A percentile compares a stretch with the other conserved stretches of the same genome.
These are phyloP conservation scores for Heliconius hortense DNA, from an alignment of 2,888 invertebrate species.

Conservation along the genomic window DNA sequence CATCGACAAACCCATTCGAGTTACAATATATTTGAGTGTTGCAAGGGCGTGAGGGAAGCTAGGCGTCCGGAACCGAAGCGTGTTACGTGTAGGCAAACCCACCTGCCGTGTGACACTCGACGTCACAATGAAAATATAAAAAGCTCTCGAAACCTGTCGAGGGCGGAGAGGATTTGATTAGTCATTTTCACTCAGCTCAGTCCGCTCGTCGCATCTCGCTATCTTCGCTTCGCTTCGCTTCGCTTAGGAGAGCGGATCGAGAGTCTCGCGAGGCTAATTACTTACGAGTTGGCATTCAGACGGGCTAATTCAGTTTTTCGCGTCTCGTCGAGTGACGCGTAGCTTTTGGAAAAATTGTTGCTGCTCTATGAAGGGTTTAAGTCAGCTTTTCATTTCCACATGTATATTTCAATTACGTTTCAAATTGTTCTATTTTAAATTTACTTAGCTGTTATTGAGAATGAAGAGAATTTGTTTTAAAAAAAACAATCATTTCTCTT, in stretches of 20 bases:
- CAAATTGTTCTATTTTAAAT: conserved; percentile 40
- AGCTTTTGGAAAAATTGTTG: conserved; percentile 52
- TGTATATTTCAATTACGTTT: conserved; percentile 42
- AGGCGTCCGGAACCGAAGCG: conserved; percentile 32
- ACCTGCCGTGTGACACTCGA: conserved; percentile 71
- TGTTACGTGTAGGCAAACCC: conserved; percentile 51
- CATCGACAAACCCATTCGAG: conserved; percentile 4
- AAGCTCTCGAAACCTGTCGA: conserved; percentile 71
- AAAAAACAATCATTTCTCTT: not conserved
- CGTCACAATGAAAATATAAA: conserved; percentile 78
- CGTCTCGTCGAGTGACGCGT: conserved; percentile 68
- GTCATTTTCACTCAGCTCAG: conserved; percentile 77
- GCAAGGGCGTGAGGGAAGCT: conserved; percentile 27
- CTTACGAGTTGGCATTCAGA: conserved; percentile 79
- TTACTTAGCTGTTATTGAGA: conserved; percentile 29
- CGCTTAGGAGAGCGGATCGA: conserved; percentile 77
- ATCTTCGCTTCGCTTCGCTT: conserved; percentile 76
- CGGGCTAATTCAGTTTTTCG: conserved; percentile 77
- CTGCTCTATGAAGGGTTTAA: conserved; percentile 42
- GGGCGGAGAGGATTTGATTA: conserved; percentile 81
- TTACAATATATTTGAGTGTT: conserved; percentile 14
- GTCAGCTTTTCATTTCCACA: conserved; percentile 42
- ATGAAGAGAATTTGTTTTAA: conserved; percentile 17
- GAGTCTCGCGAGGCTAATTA: conserved; percentile 81
- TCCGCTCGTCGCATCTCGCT: conserved; percentile 65